Evolutionary conservation across 2,113 vertebrate genomes (phyloP).

Genomic region (Triplophysa rosa): DNA sequence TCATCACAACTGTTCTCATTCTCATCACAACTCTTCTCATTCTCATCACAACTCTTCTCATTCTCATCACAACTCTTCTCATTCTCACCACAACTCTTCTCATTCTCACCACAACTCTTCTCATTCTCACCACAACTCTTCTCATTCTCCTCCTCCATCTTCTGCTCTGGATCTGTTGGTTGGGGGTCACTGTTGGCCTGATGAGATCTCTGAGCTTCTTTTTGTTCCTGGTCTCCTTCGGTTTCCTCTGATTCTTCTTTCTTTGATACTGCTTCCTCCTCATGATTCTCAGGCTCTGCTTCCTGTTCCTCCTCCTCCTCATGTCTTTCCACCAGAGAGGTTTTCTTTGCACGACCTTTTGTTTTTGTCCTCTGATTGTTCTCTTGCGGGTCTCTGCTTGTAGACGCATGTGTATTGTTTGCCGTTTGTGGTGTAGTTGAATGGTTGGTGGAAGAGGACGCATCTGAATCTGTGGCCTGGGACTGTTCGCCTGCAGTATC

Average conservation of each 20-base stretch:
- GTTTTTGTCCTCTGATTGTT: conserved; percentile 73
- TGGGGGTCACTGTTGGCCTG: background rate
- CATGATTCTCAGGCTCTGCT: conserved; percentile 15
- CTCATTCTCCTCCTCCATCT: conserved; percentile 24
- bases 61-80: too few species aligned
- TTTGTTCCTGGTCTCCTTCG: conserved; percentile 47
- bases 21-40: background rate
- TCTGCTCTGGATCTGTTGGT: conserved; percentile 7
- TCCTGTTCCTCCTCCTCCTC: conserved; percentile 52
- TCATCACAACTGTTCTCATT: background rate
- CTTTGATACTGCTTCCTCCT: conserved; percentile 44
- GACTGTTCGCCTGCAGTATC: conserved; percentile 76
- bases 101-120: background rate
- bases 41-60: too few species aligned
- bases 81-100: background rate
- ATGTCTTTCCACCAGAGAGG: conserved; percentile 64
- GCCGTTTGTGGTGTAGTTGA: conserved; percentile 42
- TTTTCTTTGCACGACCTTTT: conserved; percentile 75
- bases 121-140: background rate
- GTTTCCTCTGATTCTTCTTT: conserved; percentile 52
- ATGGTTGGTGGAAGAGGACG: conserved; percentile 65
- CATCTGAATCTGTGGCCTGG: conserved; percentile 74
- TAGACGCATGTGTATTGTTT: conserved; percentile 37
- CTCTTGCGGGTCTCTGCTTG: conserved; percentile 51
- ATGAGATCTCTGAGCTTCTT: conserved; percentile 14